These are phyloP conservation scores for Orius laevigatus DNA, from an alignment of 1,140 invertebrate species.

Conservation along the genomic window DNA sequence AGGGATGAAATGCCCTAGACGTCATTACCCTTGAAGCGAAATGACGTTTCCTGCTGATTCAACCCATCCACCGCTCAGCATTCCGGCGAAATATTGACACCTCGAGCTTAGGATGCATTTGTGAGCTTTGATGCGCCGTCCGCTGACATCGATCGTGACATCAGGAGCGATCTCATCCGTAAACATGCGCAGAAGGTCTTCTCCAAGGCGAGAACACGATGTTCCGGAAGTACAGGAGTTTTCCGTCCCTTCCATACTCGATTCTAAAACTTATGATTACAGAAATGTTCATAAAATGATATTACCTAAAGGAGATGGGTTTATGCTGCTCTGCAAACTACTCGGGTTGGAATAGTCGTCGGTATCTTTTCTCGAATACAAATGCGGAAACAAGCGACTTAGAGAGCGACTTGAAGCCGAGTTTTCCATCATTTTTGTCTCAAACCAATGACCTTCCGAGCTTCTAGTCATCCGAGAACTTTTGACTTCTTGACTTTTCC, in stretches of 20 bases:
- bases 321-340: slow-evolving; percentile 37
- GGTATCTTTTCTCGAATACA: slow-evolving; percentile 19
- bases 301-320: slow-evolving; percentile 31
- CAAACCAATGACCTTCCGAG: slow-evolving; percentile 42
- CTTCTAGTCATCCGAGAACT: slow-evolving; percentile 28
- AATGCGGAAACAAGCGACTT: slow-evolving; percentile 29
- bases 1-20: too few species aligned
- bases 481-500: slow-evolving; percentile 10
- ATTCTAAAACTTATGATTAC: slow-evolving; percentile 24
- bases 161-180: slow-evolving; percentile 74
- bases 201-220: slow-evolving; percentile 50
- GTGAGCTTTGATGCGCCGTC: slow-evolving; percentile 63
- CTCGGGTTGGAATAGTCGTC: slow-evolving; percentile 23
- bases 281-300: neutral
- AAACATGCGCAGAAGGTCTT: slow-evolving; percentile 76
- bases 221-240: slow-evolving; percentile 30
- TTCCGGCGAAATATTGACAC: slow-evolving; percentile 80
- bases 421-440: slow-evolving; percentile 40
- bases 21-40: slow-evolving; percentile 58
- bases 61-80: slow-evolving; percentile 66
- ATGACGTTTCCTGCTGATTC: slow-evolving; percentile 67
- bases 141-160: slow-evolving; percentile 62
- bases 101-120: slow-evolving; percentile 77
- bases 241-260: slow-evolving; percentile 34
- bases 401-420: slow-evolving; percentile 22